phyloP scores from a whole-genome alignment of 2,113 vertebrate species.

The Progne subis region DNA sequence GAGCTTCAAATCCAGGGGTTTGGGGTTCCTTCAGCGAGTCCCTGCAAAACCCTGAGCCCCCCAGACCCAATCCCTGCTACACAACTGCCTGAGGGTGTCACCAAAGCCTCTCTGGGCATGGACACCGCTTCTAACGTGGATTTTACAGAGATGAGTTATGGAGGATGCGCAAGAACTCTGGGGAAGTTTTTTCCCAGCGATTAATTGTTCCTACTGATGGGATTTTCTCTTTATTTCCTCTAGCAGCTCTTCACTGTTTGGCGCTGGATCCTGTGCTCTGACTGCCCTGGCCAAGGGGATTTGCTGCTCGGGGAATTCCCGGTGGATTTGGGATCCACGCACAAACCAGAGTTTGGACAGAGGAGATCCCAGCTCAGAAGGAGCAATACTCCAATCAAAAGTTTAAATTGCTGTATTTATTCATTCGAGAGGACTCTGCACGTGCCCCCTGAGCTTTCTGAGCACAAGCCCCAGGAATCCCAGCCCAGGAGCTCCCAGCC shows the following conservation, averaged over 20 bases:
- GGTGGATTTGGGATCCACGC: fast-evolving
- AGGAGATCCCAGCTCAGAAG: neutral
- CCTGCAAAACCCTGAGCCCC: neutral
- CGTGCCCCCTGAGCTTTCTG: fast-evolving
- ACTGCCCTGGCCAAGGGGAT: neutral
- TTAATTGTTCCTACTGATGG: neutral
- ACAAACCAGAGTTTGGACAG: neutral
- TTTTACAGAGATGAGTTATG: neutral
- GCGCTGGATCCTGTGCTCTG: neutral
- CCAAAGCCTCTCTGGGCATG: neutral
- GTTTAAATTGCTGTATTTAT: neutral
- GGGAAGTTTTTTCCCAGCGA: neutral
- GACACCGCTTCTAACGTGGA: fast-evolving
- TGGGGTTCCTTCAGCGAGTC: neutral
- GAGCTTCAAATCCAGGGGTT: neutral
- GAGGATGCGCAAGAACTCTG: neutral
- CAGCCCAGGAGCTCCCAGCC: neutral
- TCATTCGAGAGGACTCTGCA: fast-evolving
- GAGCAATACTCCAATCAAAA: neutral
- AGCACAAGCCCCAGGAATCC: neutral
- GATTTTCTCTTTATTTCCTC: neutral
- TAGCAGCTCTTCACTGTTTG: fast-evolving
- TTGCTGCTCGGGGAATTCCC: neutral
- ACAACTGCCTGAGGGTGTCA: neutral
- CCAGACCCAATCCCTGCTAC: neutral